Evolutionary conservation across 2,113 vertebrate species (phyloP).

Genomic region (Chiloscyllium plagiosum): DNA sequence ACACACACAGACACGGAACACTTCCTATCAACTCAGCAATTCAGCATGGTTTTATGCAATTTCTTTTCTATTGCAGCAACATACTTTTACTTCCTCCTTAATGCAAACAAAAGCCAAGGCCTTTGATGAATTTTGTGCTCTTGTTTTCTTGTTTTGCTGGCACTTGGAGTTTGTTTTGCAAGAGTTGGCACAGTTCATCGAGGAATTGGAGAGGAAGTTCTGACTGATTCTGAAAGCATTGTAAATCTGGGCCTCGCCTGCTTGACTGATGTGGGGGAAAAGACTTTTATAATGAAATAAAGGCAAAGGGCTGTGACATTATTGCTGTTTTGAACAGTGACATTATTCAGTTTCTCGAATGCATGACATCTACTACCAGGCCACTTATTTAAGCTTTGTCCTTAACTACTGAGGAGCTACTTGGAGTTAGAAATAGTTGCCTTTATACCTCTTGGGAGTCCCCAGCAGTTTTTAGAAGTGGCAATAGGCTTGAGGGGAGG

Average conservation of each 20-base stretch:
- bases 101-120: background rate
- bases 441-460: background rate
- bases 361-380: too few relatives aligned
- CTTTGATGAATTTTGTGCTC: background rate
- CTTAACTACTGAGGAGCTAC: background rate
- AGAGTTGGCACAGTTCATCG: background rate
- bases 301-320: background rate
- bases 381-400: background rate
- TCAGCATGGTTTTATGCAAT: too few relatives aligned
- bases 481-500: too few relatives aligned
- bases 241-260: background rate
- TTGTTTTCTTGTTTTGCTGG: background rate
- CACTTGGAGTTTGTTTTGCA: conserved; percentile 21
- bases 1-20: background rate
- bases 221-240: background rate
- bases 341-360: background rate
- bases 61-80: background rate
- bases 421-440: background rate
- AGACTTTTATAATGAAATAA: background rate
- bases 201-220: background rate
- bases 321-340: background rate
- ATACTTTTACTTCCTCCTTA: background rate
- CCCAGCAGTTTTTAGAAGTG: background rate
- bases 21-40: background rate
- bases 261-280: background rate